Conservation (phyloP, 2,113 vertebrate genomes). For the Aix galericulata region DNA sequence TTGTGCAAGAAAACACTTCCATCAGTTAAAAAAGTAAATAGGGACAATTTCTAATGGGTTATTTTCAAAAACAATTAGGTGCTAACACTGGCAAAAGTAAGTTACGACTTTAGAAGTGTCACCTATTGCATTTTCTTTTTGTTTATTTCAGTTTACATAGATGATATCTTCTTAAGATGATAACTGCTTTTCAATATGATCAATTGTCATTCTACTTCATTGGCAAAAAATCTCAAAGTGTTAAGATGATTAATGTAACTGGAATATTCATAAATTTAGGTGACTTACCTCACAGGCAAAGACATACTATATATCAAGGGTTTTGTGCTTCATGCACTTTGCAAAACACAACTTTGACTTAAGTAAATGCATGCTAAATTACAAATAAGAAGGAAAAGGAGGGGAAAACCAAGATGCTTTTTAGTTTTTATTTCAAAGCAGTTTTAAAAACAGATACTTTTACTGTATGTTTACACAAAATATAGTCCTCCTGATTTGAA, state of each 20-base stretch:
- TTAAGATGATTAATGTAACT: conserved; percentile 18
- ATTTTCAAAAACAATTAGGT: conserved; percentile 6
- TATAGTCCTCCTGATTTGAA: background rate
- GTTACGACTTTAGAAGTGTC: background rate
- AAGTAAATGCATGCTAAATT: background rate
- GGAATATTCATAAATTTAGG: conserved; percentile 7
- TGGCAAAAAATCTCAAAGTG: background rate
- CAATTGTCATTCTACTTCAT: background rate
- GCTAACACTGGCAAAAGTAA: background rate
- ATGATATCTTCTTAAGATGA: background rate
- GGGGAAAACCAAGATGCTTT: background rate
- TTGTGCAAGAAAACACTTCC: background rate
- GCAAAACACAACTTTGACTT: background rate
- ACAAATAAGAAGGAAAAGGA: background rate
- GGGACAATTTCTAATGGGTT: background rate
- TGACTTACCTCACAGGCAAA: background rate
- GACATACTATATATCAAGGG: background rate
- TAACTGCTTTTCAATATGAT: background rate
- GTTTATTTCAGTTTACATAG: background rate
- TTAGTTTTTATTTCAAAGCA: background rate
- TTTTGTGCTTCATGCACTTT: background rate
- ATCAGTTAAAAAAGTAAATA: background rate
- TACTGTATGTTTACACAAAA: background rate
- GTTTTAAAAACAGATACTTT: background rate
- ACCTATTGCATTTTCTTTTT: background rate